Evolutionary conservation across 1,140 invertebrate species (phyloP).

Genomic region (Formica exsecta): DNA sequence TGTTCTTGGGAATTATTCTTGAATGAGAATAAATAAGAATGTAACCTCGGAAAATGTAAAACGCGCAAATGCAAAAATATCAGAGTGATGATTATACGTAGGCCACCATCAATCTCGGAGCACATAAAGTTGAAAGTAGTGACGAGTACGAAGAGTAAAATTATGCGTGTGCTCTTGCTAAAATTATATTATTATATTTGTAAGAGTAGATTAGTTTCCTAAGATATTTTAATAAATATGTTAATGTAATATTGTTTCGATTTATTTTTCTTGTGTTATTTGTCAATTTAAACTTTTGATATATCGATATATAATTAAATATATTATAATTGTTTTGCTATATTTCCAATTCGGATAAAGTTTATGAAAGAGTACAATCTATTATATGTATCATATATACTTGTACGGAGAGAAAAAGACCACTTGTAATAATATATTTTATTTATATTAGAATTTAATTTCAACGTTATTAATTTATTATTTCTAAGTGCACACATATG

Average conservation of each 20-base stretch:
- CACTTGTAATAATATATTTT: background rate
- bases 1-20: background rate
- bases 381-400: background rate
- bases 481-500: background rate
- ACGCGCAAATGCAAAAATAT: constrained; percentile 13
- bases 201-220: constrained; percentile 32
- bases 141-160: background rate
- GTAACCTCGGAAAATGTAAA: background rate
- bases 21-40: background rate
- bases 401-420: background rate
- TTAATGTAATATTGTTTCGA: background rate
- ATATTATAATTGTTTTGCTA: background rate
- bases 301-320: too few relatives aligned
- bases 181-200: constrained; percentile 35
- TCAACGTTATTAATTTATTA: constrained; percentile 4
- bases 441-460: too few relatives aligned
- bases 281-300: background rate
- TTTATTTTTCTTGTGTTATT: background rate
- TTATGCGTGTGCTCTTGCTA: background rate
- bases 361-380: background rate
- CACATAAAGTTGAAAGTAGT: constrained; percentile 9
- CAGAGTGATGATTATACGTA: background rate
- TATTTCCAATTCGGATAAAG: constrained; percentile 21
- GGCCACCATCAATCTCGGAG: background rate
- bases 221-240: constrained; percentile 54